Conservation (phyloP, 2,113 vertebrate genomes). For the Centropus bengalensis region DNA sequence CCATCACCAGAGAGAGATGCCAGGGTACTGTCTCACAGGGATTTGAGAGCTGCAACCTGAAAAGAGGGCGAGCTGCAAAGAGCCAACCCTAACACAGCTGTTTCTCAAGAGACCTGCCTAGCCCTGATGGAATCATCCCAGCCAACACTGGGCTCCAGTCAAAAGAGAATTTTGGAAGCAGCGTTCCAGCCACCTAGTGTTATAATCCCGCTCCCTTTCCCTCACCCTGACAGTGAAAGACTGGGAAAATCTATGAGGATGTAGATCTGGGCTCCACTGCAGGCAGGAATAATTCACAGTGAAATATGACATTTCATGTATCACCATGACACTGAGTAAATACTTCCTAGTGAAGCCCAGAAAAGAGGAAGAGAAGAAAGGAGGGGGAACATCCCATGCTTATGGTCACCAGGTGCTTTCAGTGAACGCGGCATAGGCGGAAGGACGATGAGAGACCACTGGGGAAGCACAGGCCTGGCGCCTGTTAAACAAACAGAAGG, state of each 20-base stretch:
- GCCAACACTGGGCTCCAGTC: background rate
- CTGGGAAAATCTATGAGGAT: slow-evolving; percentile 69
- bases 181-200: background rate
- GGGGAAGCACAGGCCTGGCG: background rate
- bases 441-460: background rate
- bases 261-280: slow-evolving; percentile 73
- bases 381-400: background rate
- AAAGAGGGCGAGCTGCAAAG: background rate
- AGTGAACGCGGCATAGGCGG: background rate
- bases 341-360: slow-evolving; percentile 69
- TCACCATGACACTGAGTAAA: slow-evolving; percentile 78
- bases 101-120: background rate
- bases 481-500: background rate
- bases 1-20: background rate
- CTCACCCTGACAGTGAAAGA: slow-evolving; percentile 19
- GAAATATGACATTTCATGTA: slow-evolving; percentile 82
- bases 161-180: background rate
- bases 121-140: background rate
- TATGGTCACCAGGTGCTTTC: background rate
- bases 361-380: background rate
- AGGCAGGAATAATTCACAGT: slow-evolving; percentile 77
- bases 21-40: background rate
- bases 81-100: background rate
- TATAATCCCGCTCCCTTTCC: background rate
- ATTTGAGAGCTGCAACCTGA: background rate